These are phyloP conservation scores for Oscheius sp. DNA, from an alignment of 2,888 invertebrate genomes.

Conservation along the genomic window DNA sequence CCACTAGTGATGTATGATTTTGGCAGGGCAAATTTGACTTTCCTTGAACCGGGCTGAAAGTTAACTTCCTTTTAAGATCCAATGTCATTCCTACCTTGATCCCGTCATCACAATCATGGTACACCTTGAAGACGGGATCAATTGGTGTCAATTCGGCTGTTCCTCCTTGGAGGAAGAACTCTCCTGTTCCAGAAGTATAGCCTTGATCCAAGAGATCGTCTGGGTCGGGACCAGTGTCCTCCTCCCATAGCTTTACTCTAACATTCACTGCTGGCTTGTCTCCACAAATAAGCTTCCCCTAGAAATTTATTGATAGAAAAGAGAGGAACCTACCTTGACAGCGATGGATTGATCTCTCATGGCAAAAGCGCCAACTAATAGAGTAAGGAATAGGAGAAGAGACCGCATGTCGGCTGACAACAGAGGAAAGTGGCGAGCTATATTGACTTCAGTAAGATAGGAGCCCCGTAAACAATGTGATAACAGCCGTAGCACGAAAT, in stretches of 20 bases:
- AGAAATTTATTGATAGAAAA: neutral
- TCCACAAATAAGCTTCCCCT: constrained; percentile 50
- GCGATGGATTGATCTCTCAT: constrained; percentile 57
- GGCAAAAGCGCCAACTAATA: no score
- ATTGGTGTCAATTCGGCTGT: constrained; percentile 57
- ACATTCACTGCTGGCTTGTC: constrained; percentile 43
- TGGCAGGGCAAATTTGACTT: constrained; percentile 53
- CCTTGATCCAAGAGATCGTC: constrained; percentile 60
- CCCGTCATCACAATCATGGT: constrained; percentile 58
- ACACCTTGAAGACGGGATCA: constrained; percentile 58
- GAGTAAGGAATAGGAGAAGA: no score
- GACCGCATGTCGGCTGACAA: no score
- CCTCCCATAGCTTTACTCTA: constrained; percentile 57
- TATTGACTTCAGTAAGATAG: no score
- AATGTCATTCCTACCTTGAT: no score
- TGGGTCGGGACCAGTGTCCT: constrained; percentile 31
- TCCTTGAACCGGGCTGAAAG: constrained; percentile 45
- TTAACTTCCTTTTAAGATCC: neutral
- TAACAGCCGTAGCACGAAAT: no score
- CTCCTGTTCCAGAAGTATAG: constrained; percentile 54
- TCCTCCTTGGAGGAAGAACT: constrained; percentile 44
- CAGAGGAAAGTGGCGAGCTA: no score
- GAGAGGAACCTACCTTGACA: constrained; percentile 27
- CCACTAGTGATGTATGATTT: constrained; percentile 51
- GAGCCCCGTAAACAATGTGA: no score